Conservation (phyloP, 2,113 vertebrate species). For the Carollia perspicillata region DNA sequence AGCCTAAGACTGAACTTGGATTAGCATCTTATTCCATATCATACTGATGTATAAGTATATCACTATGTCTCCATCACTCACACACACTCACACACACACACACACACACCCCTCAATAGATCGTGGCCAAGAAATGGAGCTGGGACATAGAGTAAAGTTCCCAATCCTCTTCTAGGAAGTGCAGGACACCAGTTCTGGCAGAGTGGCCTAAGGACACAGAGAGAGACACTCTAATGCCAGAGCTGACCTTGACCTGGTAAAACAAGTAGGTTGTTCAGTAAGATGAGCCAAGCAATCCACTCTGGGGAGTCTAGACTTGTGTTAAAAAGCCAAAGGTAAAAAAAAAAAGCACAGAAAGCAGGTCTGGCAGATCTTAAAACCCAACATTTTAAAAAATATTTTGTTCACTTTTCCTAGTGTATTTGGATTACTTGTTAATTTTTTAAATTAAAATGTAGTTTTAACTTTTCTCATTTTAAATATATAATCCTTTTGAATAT, state of each 20-base stretch:
- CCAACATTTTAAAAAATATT: not conserved
- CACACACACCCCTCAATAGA: not conserved
- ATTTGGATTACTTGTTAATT: not conserved
- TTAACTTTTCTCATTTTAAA: not conserved
- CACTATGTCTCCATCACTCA: not conserved
- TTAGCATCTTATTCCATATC: not conserved
- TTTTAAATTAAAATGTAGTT: not conserved
- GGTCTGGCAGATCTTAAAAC: not conserved
- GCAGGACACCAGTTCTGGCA: not conserved
- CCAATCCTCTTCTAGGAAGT: not conserved
- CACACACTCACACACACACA: too few relatives aligned
- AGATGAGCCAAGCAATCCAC: not conserved
- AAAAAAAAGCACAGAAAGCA: not conserved
- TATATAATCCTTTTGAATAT: not conserved
- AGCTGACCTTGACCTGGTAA: not conserved
- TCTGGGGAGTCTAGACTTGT: conserved; percentile 29
- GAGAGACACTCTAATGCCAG: not conserved
- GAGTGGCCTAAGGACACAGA: not conserved
- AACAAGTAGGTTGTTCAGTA: not conserved
- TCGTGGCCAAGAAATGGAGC: not conserved
- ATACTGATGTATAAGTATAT: not conserved
- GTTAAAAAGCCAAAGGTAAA: conserved; percentile 29
- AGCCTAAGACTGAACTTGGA: not conserved
- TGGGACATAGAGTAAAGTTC: not conserved
- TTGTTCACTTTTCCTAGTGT: not conserved